Conservation (phyloP, 2,797 vertebrate genomes). For the Cyprinodon diabolis region DNA sequence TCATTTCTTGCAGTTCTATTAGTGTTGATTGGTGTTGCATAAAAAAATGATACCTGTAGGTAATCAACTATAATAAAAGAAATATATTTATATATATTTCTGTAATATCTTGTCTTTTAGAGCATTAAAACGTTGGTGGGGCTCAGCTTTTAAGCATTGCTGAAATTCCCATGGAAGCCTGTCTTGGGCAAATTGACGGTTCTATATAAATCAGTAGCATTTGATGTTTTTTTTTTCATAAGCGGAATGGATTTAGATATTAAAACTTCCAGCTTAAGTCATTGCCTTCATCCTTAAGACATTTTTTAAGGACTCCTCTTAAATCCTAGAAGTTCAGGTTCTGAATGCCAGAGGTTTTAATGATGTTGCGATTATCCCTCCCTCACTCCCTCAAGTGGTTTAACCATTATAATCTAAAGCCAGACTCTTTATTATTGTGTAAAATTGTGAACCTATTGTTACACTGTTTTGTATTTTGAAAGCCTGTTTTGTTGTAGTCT, state of each 20-base stretch:
- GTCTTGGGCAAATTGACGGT: not conserved
- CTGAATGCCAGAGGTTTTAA: not conserved
- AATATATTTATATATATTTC: no score
- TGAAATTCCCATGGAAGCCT: no score
- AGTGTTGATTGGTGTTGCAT: no score
- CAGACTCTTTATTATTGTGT: not conserved
- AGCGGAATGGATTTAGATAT: not conserved
- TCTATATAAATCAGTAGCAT: not conserved
- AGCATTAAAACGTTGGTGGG: no score
- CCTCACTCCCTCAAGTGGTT: not conserved
- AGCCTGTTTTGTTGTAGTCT: not conserved
- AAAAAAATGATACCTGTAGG: no score
- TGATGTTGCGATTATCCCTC: not conserved
- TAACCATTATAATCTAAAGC: not conserved
- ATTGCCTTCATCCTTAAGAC: not conserved
- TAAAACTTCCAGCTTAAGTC: not conserved
- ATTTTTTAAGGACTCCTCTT: not conserved
- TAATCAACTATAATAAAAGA: no score
- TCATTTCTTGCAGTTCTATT: no score
- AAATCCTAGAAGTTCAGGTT: not conserved
- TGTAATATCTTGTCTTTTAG: no score
- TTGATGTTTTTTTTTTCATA: not conserved
- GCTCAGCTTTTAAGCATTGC: no score
- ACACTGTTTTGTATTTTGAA: not conserved
- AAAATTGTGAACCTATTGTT: not conserved